A percentile compares a stretch with the other conserved stretches of the same genome.
Evolutionary conservation across 1,140 invertebrate species (phyloP).

Genomic region (Penaeus vannamei): DNA sequence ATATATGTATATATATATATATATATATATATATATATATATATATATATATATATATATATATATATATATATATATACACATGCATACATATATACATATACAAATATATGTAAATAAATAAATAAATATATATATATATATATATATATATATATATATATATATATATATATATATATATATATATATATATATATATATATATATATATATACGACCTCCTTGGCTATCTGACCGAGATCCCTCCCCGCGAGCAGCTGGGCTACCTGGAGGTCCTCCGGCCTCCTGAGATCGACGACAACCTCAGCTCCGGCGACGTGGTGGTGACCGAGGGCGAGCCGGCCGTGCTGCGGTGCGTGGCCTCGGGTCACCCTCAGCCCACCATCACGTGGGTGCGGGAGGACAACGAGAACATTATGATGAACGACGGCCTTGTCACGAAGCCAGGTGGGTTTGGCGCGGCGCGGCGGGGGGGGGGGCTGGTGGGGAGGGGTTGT

Average conservation of each 20-base stretch:
- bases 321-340: conserved; percentile 82
- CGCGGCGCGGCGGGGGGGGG: background rate
- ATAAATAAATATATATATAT: too few relatives aligned
- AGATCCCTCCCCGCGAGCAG: conserved; percentile 72
- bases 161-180: too few relatives aligned
- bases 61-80: too few relatives aligned
- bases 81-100: too few relatives aligned
- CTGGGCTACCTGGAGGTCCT: conserved; percentile 86
- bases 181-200: too few relatives aligned
- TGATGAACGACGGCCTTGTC: conserved; percentile 71
- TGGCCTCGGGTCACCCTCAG: conserved; percentile 74
- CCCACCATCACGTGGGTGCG: conserved; percentile 77
- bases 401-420: conserved; percentile 53
- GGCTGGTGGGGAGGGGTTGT: background rate
- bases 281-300: conserved; percentile 86
- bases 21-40: too few relatives aligned
- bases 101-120: too few relatives aligned
- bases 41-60: too few relatives aligned
- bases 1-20: too few relatives aligned
- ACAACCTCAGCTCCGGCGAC: conserved; percentile 75
- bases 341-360: conserved; percentile 80
- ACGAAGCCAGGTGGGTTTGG: conserved; percentile 43
- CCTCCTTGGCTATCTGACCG: too few relatives aligned
- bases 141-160: too few relatives aligned
- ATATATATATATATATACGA: too few relatives aligned